A percentile compares a stretch with the other conserved stretches of the same genome.
Conservation (phyloP, 2,113 vertebrate species). For the Tachycineta bicolor region DNA sequence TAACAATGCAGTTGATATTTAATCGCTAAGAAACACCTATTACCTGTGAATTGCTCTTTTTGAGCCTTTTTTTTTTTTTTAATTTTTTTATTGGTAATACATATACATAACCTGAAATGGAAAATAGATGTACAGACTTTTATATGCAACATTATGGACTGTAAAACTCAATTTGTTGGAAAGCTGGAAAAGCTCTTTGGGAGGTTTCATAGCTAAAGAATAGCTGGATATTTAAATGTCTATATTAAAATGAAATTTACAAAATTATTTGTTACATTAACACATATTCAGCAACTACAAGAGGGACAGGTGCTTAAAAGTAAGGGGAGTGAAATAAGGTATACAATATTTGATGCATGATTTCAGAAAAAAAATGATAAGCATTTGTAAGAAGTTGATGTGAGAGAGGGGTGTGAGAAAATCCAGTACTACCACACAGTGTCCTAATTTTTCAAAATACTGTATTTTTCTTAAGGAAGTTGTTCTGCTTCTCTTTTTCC, state of each 20-base stretch:
- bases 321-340: not conserved
- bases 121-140: not conserved
- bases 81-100: not conserved
- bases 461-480: not conserved
- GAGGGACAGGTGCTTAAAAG: not conserved
- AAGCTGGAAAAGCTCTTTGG: not conserved
- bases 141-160: not conserved
- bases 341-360: not conserved
- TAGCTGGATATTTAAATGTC: not conserved
- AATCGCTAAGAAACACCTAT: not conserved
- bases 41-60: not conserved
- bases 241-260: not conserved
- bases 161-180: not conserved
- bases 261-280: not conserved
- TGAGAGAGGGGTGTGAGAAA: not conserved
- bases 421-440: not conserved
- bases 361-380: not conserved
- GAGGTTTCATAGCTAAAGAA: not conserved
- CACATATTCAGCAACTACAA: not conserved
- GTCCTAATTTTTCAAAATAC: not conserved
- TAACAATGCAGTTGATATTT: conserved; percentile 8
- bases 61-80: not conserved
- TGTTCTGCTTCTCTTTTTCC: not conserved
- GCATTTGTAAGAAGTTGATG: not conserved
- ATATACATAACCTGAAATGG: not conserved